A percentile compares a stretch with the other conserved stretches of the same genome.
Conservation (phyloP, 2,888 invertebrate genomes). For the Opisthograptis luteolata region DNA sequence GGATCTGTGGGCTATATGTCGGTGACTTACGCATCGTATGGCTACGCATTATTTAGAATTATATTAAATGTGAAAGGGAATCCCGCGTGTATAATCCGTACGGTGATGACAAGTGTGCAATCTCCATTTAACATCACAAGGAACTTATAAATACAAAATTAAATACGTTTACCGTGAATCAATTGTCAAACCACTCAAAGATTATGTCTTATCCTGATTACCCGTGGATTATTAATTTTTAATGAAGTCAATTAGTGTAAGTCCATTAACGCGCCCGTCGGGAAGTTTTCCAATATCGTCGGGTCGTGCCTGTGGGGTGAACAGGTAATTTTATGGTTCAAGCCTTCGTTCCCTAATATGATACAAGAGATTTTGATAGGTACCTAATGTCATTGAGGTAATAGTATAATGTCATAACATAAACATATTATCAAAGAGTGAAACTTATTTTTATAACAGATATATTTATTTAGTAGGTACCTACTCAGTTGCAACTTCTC, state of each 20-base stretch:
- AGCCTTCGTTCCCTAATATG: not conserved
- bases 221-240: slow-evolving; percentile 59
- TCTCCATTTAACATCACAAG: too few relatives aligned
- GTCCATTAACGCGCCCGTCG: slow-evolving; percentile 63
- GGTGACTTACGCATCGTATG: too few relatives aligned
- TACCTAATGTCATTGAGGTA: not conserved
- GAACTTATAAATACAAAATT: not conserved
- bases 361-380: not conserved
- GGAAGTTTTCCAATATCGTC: slow-evolving; percentile 69
- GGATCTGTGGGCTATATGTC: too few relatives aligned
- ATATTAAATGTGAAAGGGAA: too few relatives aligned
- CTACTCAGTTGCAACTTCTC: too few relatives aligned
- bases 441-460: too few relatives aligned
- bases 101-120: too few relatives aligned
- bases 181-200: not conserved
- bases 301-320: slow-evolving; percentile 36
- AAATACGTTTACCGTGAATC: not conserved
- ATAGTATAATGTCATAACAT: too few relatives aligned
- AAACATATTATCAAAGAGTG: too few relatives aligned
- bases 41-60: too few relatives aligned
- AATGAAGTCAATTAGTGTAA: slow-evolving; percentile 70
- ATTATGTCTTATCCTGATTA: slow-evolving; percentile 10
- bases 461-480: too few relatives aligned
- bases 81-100: too few relatives aligned
- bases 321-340: slow-evolving; percentile 27